Evolutionary conservation across 2,888 invertebrate genomes (phyloP), one percentile per base, ranked within the genome.

Genomic region (Brachynemurus nebulosus): DNA sequence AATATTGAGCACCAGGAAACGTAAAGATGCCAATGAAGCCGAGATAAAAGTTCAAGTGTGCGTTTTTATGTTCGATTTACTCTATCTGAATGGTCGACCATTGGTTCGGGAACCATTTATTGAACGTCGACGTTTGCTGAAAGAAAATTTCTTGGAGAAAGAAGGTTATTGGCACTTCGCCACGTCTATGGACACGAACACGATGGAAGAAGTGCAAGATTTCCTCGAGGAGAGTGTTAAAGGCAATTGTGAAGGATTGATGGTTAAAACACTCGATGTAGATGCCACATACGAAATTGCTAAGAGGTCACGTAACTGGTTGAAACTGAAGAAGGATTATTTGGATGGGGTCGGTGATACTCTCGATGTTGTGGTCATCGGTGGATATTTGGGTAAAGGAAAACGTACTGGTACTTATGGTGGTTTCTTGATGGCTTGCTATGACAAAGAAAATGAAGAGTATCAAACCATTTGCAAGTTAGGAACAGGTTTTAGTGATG

Each of bases 311-410:
- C 77, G 80, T 51, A 93, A 92, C 64, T 96, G 95, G 95, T 68
- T 95, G 27, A 95, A 95, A 72, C 65, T 97, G 45, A 97, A 97
- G 64, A 97, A 97, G 60, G 98, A 98, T 70, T 98, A 98, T 67
- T 68, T 98, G 51, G 90, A 96, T 20, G 93, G 93, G 27, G 82
- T 90, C 7, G 97, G 97, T 1, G 98, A 98, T 67, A 95, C 95
- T 0, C 66, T 98, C 25, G 98, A 98, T 69, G 76, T 89, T 38
- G 92, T 96, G 1, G 93, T 96, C 0, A 80, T 98, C 48, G 98
- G 98, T 40, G 97, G 88, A 1, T 97, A 91, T 67, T 65, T 74
- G 42, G 98, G 98, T 0, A 83, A 83, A 54, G 98, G 98, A 12
- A 90, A 89, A 65, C 74, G 98, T 37, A 85, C 92, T 0, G 96